These are phyloP conservation scores for Mya arenaria DNA, from an alignment of 1,140 invertebrate genomes.

Conservation along the genomic window DNA sequence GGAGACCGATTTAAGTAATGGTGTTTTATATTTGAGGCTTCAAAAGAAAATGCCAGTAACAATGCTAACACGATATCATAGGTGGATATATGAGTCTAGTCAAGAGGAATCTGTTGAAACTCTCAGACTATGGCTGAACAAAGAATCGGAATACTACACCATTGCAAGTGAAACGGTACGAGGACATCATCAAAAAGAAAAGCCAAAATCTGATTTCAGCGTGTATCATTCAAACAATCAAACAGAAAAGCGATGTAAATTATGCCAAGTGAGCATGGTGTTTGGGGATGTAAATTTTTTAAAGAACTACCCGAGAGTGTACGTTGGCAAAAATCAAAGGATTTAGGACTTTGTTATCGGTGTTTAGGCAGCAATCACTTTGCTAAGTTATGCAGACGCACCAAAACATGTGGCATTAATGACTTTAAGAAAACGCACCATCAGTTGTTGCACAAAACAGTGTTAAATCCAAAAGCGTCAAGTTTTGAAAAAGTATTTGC, in stretches of 20 bases:
- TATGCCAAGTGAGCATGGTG: background rate
- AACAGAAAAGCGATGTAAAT: background rate
- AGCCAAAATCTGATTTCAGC: background rate
- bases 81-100: background rate
- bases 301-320: background rate
- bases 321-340: conserved; percentile 1
- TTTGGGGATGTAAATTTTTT: background rate
- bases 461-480: background rate
- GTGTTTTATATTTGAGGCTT: background rate
- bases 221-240: background rate
- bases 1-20: conserved; percentile 2
- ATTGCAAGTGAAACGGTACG: background rate
- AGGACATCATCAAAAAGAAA: background rate
- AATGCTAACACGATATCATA: conserved; percentile 19
- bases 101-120: conserved; percentile 8
- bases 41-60: background rate
- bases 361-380: conserved; percentile 9
- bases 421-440: conserved; percentile 4
- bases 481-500: background rate
- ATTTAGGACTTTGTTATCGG: background rate
- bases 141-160: conserved; percentile 4
- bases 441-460: background rate
- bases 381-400: background rate
- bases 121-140: background rate
- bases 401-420: conserved; percentile 11